Conservation (phyloP, 2,888 invertebrate genomes). For the Dryocosmus kuriphilus region DNA sequence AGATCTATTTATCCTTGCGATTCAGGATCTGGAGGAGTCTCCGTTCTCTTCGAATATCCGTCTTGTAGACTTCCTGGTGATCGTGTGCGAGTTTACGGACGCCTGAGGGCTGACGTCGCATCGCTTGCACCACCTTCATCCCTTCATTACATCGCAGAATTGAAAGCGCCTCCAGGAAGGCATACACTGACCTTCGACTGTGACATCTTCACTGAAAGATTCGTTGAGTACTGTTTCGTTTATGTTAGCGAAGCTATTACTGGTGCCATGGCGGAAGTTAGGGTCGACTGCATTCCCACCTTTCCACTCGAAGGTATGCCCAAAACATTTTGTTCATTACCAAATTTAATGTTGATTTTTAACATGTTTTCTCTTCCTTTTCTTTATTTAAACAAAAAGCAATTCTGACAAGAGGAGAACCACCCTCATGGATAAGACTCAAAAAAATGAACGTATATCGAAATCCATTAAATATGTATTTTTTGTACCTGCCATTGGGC, state of each 20-base stretch:
- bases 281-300: constrained; percentile 91
- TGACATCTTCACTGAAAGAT: constrained; percentile 89
- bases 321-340: neutral
- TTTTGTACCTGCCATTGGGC: too few relatives aligned
- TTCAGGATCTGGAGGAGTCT: constrained; percentile 84
- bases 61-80: constrained; percentile 89
- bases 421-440: too few relatives aligned
- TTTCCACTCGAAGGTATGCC: constrained; percentile 87
- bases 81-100: constrained; percentile 88
- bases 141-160: constrained; percentile 83
- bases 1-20: constrained; percentile 91
- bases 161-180: constrained; percentile 84
- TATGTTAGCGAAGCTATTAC: constrained; percentile 92
- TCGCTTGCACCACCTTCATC: constrained; percentile 84
- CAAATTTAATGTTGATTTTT: neutral
- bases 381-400: too few relatives aligned
- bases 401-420: too few relatives aligned
- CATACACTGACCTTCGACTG: constrained; percentile 89
- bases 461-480: too few relatives aligned
- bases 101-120: constrained; percentile 84
- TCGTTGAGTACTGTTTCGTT: constrained; percentile 92
- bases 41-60: constrained; percentile 91
- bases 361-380: too few relatives aligned
- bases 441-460: too few relatives aligned
- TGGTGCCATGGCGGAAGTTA: constrained; percentile 90